These are phyloP conservation scores for Morpho achilles DNA, from an alignment of 2,888 invertebrate species.

Conservation along the genomic window DNA sequence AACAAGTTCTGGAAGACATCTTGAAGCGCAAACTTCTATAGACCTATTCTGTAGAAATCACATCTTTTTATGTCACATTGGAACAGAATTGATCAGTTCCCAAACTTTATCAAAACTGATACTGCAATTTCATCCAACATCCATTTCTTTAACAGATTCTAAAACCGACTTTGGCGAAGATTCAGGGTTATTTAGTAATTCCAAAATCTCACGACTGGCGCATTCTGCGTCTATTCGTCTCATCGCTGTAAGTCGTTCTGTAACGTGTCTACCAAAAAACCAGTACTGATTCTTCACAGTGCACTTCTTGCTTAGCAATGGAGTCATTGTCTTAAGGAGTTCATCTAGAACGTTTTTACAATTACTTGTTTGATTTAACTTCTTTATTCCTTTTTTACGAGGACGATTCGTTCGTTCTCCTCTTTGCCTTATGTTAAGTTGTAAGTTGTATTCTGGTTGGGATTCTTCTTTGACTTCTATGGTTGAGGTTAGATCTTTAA, in stretches of 20 bases:
- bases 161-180: too few relatives aligned
- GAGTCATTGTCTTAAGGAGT: slow-evolving; percentile 53
- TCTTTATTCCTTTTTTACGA: slow-evolving; percentile 34
- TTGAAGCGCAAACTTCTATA: too few relatives aligned
- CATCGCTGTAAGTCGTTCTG: slow-evolving; percentile 56
- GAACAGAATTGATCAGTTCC: too few relatives aligned
- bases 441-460: slow-evolving; percentile 39
- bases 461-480: slow-evolving; percentile 46
- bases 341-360: slow-evolving; percentile 55
- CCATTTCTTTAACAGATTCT: too few relatives aligned
- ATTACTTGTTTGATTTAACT: slow-evolving; percentile 34
- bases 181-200: slow-evolving; percentile 9
- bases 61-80: too few relatives aligned
- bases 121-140: too few relatives aligned
- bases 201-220: slow-evolving; percentile 51
- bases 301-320: slow-evolving; percentile 30
- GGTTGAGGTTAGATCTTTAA: slow-evolving; percentile 15
- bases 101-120: too few relatives aligned
- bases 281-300: slow-evolving; percentile 41
- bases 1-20: too few relatives aligned
- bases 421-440: slow-evolving; percentile 46
- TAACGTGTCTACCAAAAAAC: slow-evolving; percentile 64
- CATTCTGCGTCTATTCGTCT: slow-evolving; percentile 47
- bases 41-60: too few relatives aligned
- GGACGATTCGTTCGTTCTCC: slow-evolving; percentile 55